Evolutionary conservation across 2,888 invertebrate species (phyloP), one percentile per base, ranked within the genome.

Genomic region (Neocrepidodera transversa): DNA sequence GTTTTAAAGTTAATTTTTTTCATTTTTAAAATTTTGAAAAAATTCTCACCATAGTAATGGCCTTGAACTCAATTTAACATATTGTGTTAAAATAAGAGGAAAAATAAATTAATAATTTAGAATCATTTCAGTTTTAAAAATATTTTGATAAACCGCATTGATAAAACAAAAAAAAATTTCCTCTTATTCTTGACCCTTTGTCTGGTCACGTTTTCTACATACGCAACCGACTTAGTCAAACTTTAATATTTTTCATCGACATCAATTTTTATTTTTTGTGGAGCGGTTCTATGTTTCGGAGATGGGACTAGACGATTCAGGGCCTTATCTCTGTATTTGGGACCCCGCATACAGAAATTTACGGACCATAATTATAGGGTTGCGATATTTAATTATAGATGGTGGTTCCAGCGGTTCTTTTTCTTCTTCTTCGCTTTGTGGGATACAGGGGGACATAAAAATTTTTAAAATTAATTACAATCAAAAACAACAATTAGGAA

Each of bases 281-380:
- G 73, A 73, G 73, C 73, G 74, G 75, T 76, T 76, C 75, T 72
- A 52, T 49, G 55, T 56, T 51, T 59, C 54, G 70, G 69, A 73
- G 76, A 77, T 76, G 74, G 74, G 76, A 75, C 80, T 78, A 79
- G 80, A 78, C 80, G 79, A 78, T 78, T 42, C 76, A 76, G 75
- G 76, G 76, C 78, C 78, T 79, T 81, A 82, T 81, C 82, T 80
- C 79, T 68, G 67, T 68, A 68, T 70, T 66, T 68, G 75, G 83
- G 84, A 81, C 81, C 78, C 82, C 85, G 84, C 63, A 63, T 57
- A 64, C 84, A 85, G 85, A 86, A 86, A 89, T 89, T 89, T 89
- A 89, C 89, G 87, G 89, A 84, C 88, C 88, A 86, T 89, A 89
- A 89, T 89, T 89, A 88, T 86, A 89, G 89, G 89, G 88, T 89